Conservation (phyloP, 1,140 invertebrate genomes). For the Chionoecetes opilio region DNA sequence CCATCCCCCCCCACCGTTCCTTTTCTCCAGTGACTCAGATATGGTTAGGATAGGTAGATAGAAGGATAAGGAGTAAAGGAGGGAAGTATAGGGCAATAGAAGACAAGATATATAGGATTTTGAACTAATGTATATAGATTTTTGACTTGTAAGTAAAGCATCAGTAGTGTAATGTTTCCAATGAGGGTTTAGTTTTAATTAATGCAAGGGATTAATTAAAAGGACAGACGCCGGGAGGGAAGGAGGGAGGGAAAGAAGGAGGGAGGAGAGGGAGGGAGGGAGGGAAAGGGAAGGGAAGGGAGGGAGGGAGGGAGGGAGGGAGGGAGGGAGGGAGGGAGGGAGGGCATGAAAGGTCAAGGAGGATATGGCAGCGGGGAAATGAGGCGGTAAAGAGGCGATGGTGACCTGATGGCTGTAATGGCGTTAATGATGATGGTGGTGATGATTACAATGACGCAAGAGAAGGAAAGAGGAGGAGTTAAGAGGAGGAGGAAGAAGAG, state of each 20-base stretch:
- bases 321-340: not conserved
- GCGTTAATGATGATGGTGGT: not conserved
- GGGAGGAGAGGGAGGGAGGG: not conserved
- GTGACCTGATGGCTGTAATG: not conserved
- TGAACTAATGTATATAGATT: too few species aligned
- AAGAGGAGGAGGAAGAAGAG: not conserved
- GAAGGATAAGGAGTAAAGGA: not conserved
- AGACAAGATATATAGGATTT: not conserved
- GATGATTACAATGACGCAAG: not conserved
- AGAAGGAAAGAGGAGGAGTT: not conserved
- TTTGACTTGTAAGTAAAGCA: too few species aligned
- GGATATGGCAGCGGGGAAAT: not conserved
- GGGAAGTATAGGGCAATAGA: not conserved
- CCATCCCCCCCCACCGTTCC: too few species aligned
- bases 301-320: not conserved
- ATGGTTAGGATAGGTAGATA: not conserved
- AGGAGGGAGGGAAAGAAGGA: not conserved
- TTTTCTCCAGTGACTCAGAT: too few species aligned
- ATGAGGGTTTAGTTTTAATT: too few species aligned
- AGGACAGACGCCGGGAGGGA: not conserved
- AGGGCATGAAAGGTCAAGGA: not conserved
- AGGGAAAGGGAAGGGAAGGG: not conserved
- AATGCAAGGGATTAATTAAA: not conserved
- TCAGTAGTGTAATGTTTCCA: too few species aligned
- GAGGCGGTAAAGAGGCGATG: not conserved